Evolutionary conservation across 2,888 invertebrate genomes (phyloP).

Genomic region (Conomelus anceps): DNA sequence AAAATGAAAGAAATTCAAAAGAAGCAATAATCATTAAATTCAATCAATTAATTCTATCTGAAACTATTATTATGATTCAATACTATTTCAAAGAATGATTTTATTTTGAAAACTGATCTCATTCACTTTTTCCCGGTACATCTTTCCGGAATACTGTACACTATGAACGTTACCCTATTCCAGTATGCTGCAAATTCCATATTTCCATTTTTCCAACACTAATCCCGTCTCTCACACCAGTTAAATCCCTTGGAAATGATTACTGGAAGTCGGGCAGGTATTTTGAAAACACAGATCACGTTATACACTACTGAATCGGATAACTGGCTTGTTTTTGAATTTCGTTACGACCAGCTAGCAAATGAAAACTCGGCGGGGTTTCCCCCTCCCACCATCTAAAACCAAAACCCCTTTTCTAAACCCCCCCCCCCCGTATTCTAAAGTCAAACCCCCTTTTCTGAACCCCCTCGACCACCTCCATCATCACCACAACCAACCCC

Average conservation of each 20-base stretch:
- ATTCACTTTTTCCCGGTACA: too few relatives aligned
- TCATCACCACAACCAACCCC: too few relatives aligned
- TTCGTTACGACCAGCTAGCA: neutral
- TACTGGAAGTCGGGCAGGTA: neutral
- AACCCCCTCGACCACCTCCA: too few relatives aligned
- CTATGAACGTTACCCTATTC: too few relatives aligned
- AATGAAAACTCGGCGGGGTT: neutral
- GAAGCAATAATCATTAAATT: too few relatives aligned
- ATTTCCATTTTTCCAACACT: neutral
- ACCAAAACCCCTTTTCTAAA: neutral
- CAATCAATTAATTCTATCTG: too few relatives aligned
- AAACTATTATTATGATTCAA: too few relatives aligned
- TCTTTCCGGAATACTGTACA: too few relatives aligned
- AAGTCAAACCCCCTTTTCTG: neutral
- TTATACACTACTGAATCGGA: neutral
- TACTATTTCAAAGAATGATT: too few relatives aligned
- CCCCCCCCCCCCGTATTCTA: neutral
- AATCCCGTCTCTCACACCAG: neutral
- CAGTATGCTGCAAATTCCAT: neutral
- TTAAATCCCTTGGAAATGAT: neutral
- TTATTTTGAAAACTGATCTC: too few relatives aligned
- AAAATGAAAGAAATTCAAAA: too few relatives aligned
- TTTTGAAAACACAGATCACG: neutral
- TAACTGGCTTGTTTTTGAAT: neutral
- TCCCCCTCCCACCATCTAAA: neutral